Evolutionary conservation across 2,888 invertebrate species (phyloP), one percentile per base, ranked within the genome.

Genomic region (Zygaena filipendulae): DNA sequence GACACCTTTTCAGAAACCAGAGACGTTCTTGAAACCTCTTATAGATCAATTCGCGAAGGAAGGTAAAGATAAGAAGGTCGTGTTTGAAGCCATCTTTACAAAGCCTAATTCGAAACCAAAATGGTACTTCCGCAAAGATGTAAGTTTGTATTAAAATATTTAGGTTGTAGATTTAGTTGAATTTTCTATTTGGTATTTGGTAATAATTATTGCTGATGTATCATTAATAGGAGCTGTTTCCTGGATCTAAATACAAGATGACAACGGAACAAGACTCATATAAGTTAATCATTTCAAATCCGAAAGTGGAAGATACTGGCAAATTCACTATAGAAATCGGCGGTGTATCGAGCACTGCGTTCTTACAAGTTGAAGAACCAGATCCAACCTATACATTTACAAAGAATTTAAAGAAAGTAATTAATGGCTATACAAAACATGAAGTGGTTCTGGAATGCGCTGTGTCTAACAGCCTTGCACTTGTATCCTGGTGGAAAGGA

Each of bases 181-280:
- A 7, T 16, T 16, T 4, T 7, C 7, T 16, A 16, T 5, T 10
- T 10, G 21, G 16, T 9, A 8, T 5, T 6, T 21, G 3, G 7
- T 3, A 11, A 11, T 25, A 12, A 12, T 23, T 12, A 23, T 11
- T 7, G 24, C 3, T 25, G 7, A 11, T 11, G 8, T 13, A 22
- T 11, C 7, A 21, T 13, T n/a, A 13, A n/a, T 56, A 96, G 92
- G 97, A 98, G 84, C 82, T 97, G 27, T 98, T 98, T 81, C 86
- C 92, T 39, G 95, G 98, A 43, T 90, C 95, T 33, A 99, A 97
- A 72, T 98, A 93, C 69, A 97, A 98, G 75, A 93, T 99, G 71
- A 91, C 90, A 51, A 91, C 88, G 54, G 96, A 97, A 61, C 91
- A 90, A 51, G 95, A 96, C 55, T 86, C 88, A 1, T 97, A 98